Evolutionary conservation across 1,140 invertebrate species (phyloP).

Genomic region (Sesamia nonagrioides): DNA sequence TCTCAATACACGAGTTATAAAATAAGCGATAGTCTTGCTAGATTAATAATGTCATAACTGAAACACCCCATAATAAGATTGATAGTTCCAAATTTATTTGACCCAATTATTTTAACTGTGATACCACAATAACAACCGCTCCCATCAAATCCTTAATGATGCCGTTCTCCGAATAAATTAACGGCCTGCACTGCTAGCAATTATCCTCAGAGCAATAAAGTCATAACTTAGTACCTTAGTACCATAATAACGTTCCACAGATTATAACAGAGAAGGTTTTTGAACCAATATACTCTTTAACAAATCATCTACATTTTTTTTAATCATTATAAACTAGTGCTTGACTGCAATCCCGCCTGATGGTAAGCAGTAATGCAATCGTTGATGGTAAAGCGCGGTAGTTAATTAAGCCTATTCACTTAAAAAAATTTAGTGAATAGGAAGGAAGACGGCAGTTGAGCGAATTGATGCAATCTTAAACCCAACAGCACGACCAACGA

Average conservation of each 20-base stretch:
- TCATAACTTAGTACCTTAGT: not conserved
- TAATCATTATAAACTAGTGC: too few relatives aligned
- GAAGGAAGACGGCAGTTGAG: too few relatives aligned
- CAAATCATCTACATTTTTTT: too few relatives aligned
- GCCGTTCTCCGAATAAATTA: conserved; percentile 19
- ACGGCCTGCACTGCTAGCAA: not conserved
- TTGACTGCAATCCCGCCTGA: too few relatives aligned
- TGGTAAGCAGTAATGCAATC: too few relatives aligned
- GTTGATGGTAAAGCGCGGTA: too few relatives aligned
- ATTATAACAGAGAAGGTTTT: not conserved
- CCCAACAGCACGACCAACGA: too few relatives aligned
- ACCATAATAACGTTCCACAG: not conserved
- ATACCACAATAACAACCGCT: not conserved
- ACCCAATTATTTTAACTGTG: conserved; percentile 21
- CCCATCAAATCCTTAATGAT: conserved; percentile 27
- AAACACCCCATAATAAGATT: conserved; percentile 1
- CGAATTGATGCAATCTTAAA: too few relatives aligned
- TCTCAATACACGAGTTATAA: not conserved
- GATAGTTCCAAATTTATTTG: conserved; percentile 25
- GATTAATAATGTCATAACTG: not conserved
- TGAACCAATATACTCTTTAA: too few relatives aligned
- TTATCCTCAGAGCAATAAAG: not conserved
- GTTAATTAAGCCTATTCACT: too few relatives aligned
- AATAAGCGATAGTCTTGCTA: not conserved
- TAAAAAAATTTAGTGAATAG: too few relatives aligned